A percentile compares a stretch with the other conserved stretches of the same genome.
Conservation (phyloP, 2,888 invertebrate genomes). For the Stenotaenia linearis region DNA sequence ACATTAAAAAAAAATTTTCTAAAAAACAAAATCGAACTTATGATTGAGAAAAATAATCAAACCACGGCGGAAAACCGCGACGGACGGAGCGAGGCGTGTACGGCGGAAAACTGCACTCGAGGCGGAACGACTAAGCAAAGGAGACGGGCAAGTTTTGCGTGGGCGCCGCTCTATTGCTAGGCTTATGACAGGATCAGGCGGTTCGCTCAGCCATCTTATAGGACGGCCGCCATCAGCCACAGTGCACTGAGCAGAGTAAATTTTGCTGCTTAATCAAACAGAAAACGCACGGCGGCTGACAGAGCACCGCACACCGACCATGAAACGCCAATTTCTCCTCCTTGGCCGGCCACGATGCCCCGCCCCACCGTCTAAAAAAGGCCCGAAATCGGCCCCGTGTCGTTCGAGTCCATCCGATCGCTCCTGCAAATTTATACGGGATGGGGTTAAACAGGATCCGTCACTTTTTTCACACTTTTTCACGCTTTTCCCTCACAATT, state of each 20-base stretch:
- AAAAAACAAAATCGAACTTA: background rate
- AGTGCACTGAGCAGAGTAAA: slow-evolving; percentile 35
- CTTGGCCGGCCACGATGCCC: slow-evolving; percentile 26
- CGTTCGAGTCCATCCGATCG: background rate
- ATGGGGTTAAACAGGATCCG: too few relatives aligned
- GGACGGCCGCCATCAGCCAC: slow-evolving; percentile 33
- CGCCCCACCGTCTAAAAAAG: slow-evolving; percentile 20
- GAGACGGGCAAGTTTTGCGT: background rate
- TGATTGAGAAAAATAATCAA: background rate
- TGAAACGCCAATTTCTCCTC: slow-evolving; percentile 28
- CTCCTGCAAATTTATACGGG: background rate
- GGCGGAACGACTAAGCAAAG: background rate
- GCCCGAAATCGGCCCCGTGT: background rate
- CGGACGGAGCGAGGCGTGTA: slow-evolving; percentile 11
- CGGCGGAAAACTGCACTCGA: background rate
- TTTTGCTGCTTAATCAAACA: slow-evolving; percentile 37
- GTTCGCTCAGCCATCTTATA: slow-evolving; percentile 29
- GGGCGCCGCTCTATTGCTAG: slow-evolving; percentile 27
- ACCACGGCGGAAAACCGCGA: background rate
- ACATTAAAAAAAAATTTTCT: background rate
- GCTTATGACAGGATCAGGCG: slow-evolving; percentile 30
- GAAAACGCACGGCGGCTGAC: slow-evolving; percentile 35
- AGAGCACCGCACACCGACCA: slow-evolving; percentile 28
- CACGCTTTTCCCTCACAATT: too few relatives aligned
- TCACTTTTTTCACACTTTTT: too few relatives aligned